A percentile compares a stretch with the other conserved stretches of the same genome.
Conservation (phyloP, 2,113 vertebrate species). For the Ptilorrhoa leucosticta region DNA sequence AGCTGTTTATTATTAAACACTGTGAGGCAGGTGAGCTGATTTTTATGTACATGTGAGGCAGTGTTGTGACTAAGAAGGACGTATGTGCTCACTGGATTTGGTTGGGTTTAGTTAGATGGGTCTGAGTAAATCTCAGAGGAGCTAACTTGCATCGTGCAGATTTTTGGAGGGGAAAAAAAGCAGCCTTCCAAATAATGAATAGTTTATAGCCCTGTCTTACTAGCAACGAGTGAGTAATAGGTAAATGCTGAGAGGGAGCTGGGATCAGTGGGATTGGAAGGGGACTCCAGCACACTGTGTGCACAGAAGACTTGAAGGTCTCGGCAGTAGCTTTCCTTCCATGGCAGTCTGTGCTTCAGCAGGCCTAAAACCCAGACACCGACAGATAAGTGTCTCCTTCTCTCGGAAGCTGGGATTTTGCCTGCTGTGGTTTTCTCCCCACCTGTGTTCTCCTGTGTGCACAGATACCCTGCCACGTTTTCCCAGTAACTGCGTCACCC, state of each 20-base stretch:
- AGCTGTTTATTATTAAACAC: background rate
- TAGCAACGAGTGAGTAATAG: background rate
- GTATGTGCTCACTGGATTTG: background rate
- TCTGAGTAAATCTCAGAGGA: background rate
- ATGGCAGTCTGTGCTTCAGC: background rate
- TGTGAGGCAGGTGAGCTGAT: background rate
- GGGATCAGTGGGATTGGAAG: background rate
- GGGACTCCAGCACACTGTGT: accelerated
- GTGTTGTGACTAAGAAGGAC: background rate
- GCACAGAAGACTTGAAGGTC: background rate
- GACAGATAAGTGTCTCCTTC: background rate
- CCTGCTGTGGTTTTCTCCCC: background rate
- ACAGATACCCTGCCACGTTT: background rate
- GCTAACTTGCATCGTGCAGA: background rate
- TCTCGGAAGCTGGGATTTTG: background rate
- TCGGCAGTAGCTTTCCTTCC: background rate
- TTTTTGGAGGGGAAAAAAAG: background rate
- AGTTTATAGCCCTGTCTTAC: background rate
- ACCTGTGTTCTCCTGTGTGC: accelerated
- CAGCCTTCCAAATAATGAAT: background rate
- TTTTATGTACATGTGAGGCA: background rate
- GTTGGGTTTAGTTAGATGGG: background rate
- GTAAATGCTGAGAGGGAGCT: background rate
- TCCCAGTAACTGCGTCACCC: background rate
- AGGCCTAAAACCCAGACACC: background rate